These are phyloP conservation scores for Puma concolor DNA, from an alignment of 2,113 vertebrate genomes.

Conservation along the genomic window DNA sequence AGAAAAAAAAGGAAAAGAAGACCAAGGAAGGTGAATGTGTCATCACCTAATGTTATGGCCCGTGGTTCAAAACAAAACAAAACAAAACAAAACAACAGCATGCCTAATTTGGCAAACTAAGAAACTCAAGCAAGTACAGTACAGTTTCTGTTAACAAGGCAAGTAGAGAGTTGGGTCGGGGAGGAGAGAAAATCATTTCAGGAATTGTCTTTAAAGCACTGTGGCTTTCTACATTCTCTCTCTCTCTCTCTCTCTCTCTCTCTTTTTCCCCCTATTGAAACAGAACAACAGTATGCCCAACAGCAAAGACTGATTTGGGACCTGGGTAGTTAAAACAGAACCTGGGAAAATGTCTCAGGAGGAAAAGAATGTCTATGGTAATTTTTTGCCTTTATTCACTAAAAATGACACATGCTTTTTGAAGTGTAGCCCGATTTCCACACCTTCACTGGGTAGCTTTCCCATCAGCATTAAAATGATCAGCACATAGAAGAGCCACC, in stretches of 20 bases:
- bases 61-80: background rate
- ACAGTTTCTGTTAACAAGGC: background rate
- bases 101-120: background rate
- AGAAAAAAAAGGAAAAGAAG: background rate
- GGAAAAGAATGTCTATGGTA: background rate
- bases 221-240: background rate
- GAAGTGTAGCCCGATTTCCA: conserved; percentile 6
- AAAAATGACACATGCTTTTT: conserved; percentile 9
- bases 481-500: background rate
- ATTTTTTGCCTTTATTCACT: conserved; percentile 46
- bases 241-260: background rate
- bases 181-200: background rate
- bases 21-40: background rate
- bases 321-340: conserved; percentile 1
- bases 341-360: background rate
- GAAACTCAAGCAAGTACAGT: background rate
- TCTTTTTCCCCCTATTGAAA: background rate
- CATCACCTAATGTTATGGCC: background rate
- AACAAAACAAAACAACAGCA: background rate
- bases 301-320: background rate
- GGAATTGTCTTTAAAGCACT: background rate
- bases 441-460: background rate
- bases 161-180: background rate
- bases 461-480: background rate
- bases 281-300: background rate